Evolutionary conservation across 2,888 invertebrate species (phyloP), one percentile per base, ranked within the genome.

Genomic region (Cremastinae sp.): DNA sequence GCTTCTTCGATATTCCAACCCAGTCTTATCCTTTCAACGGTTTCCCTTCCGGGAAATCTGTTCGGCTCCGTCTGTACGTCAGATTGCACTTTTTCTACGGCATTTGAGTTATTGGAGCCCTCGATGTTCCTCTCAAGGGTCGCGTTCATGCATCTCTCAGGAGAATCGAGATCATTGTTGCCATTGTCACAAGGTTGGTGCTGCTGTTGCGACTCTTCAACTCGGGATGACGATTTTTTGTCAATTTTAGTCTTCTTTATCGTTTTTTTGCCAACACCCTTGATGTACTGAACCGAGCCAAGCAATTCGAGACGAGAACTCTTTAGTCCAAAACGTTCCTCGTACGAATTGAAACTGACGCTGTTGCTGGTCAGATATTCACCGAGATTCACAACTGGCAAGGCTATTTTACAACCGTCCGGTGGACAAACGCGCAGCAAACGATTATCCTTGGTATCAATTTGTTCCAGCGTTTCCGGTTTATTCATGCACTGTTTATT

Each of bases 1-100:
- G 95, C 94, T 85, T 94, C 95, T 12, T 92, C 90, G 7, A 92
- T 87, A 64, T 95, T 96, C 97, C 97, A 98, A 0, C 97, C 97
- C 74, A 83, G 78, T 47, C 86, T 80, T 78, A 90, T 90, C 74
- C 90, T 86, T 0, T 89, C 88, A 12, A 90, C 80, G n/a, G 88
- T 89, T 81, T 89, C 88, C 73, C 90, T 87, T n/a, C 90, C 90
- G 9, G 90, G 90, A 75, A 88, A 90, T 74, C 86, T 85, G 56
- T 86, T 83, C 0, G 83, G 84, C 56, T 86, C 86, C 0, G 74
- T 80, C 18, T 74, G 49, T 18, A 18, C 8, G 18, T 76, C 73
- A 0, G 61, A 7, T 22, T 61, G 55, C 7, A 37, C 18, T 37
- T 55, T 65, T 14, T 74, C 77, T 1, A 39, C 20, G 10, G 35